Base-by-base conservation (phyloP, 1,140 invertebrate species). In the Antheraea pernyi region DNA sequence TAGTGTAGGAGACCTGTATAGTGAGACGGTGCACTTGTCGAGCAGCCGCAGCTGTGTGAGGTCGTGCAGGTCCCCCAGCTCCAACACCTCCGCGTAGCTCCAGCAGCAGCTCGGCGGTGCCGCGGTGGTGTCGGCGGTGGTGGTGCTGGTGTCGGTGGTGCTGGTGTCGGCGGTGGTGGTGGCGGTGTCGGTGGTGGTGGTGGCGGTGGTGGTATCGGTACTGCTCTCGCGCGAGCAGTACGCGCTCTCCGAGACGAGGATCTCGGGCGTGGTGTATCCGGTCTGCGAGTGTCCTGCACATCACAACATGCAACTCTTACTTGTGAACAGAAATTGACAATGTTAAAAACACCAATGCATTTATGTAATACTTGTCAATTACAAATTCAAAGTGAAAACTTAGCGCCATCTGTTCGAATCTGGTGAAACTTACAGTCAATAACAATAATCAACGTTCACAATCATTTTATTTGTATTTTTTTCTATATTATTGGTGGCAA, bases 1-100 rank as follows among this genome's bases (percentile, higher is more conserved):
- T 42, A 42, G 39, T 42, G 39, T 8, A 11, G 7, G 7, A 11
- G 74, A 94, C 94, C 95, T 93, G 76, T 94, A 95, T 2, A 93
- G 89, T 0, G 93, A 93, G 8, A 85, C 81, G 11, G 78, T 68
- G n/a, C 90, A 88, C 30, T 89, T 85, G 72, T 83, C 84, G n/a
- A 93, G 79, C 69, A 94, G 76, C 19, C 83, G 63, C 66, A 92
- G 73, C 59, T 80, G 79, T 0, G 90, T 84, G 19, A 92, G 69
- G 58, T 91, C 88, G 11, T 67, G 72, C 46, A 94, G 76, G 60
- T 83, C 76, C 6, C 88, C 91, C 18, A 93, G 76, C 65, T 89
- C 83, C 70, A 86, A 91, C 58, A 88, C 83, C 71, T 91, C 87
- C 8, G 58, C 46, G 48, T 19, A 19, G 71, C 22, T 4, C 59